phyloP scores from a whole-genome alignment of 1,140 invertebrate species.

The Drosophila pandora region DNA sequence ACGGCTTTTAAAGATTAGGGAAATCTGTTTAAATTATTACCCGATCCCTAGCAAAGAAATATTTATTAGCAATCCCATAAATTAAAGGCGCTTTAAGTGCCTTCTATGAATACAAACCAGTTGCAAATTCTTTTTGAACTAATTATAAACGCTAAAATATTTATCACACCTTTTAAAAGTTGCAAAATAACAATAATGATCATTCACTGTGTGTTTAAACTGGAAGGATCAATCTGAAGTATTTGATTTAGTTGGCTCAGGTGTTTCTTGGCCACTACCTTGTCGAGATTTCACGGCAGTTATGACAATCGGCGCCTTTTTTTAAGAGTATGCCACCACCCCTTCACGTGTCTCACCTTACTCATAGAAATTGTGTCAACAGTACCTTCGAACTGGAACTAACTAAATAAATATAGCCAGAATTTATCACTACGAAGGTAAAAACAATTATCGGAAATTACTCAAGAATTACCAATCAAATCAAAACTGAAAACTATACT shows the following conservation, averaged over 20 bases:
- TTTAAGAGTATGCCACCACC: slow-evolving; percentile 12
- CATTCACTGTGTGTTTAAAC: background rate
- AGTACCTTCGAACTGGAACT: slow-evolving; percentile 15
- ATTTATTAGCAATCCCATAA: background rate
- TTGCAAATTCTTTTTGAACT: background rate
- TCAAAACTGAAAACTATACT: slow-evolving; percentile 6
- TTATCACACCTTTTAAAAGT: background rate
- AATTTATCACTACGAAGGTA: slow-evolving; percentile 17
- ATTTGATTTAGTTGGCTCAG: slow-evolving; percentile 13
- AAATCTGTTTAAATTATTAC: slow-evolving; percentile 19
- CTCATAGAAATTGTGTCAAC: slow-evolving; percentile 24
- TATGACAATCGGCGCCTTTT: slow-evolving; percentile 9
- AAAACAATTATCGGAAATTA: slow-evolving; percentile 41
- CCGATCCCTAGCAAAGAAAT: background rate
- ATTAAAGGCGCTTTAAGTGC: background rate
- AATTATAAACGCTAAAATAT: background rate
- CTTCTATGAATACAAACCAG: no score
- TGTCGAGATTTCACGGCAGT: slow-evolving; percentile 28
- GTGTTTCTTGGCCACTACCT: slow-evolving; percentile 25
- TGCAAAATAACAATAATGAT: background rate
- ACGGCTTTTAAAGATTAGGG: background rate
- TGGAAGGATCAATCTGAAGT: slow-evolving; percentile 9
- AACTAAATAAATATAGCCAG: slow-evolving; percentile 14
- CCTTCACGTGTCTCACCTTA: slow-evolving; percentile 16
- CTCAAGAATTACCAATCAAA: slow-evolving; percentile 32